These are phyloP conservation scores for Cromileptes altivelis DNA, from an alignment of 2,113 vertebrate species.

Conservation along the genomic window DNA sequence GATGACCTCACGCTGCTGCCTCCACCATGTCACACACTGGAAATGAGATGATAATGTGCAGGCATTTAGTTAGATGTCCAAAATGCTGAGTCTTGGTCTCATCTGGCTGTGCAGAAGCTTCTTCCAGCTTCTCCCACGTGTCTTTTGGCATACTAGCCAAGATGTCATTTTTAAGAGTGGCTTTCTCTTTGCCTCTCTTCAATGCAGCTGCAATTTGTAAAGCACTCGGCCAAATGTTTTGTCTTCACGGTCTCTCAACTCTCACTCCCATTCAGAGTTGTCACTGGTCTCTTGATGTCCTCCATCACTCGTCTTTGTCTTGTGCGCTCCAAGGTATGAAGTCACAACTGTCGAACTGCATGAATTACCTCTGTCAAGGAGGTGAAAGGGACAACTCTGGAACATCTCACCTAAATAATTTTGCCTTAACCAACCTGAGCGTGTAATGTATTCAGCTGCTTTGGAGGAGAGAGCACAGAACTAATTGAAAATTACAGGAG, in stretches of 20 bases:
- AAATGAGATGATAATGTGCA: background rate
- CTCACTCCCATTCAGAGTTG: background rate
- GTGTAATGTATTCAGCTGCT: conserved; percentile 32
- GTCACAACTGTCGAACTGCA: background rate
- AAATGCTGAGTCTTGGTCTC: background rate
- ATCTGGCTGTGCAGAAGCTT: background rate
- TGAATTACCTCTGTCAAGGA: conserved; percentile 1
- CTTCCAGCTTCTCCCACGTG: background rate
- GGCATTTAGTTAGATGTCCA: background rate
- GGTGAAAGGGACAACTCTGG: conserved; percentile 6
- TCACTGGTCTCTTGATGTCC: background rate
- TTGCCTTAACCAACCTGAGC: background rate
- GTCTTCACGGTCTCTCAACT: background rate
- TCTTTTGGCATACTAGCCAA: background rate
- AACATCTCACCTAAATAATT: conserved; percentile 17
- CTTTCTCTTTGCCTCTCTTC: background rate
- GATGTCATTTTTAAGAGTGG: no score
- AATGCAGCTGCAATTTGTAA: background rate
- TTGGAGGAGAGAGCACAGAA: conserved; percentile 21
- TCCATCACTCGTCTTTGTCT: no score
- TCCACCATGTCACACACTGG: background rate
- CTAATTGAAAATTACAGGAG: conserved; percentile 57
- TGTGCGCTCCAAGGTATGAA: background rate
- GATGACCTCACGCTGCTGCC: background rate
- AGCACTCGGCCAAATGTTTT: background rate